Conservation (phyloP, 2,888 invertebrate genomes). For the Eudasyphora cyanicolor region DNA sequence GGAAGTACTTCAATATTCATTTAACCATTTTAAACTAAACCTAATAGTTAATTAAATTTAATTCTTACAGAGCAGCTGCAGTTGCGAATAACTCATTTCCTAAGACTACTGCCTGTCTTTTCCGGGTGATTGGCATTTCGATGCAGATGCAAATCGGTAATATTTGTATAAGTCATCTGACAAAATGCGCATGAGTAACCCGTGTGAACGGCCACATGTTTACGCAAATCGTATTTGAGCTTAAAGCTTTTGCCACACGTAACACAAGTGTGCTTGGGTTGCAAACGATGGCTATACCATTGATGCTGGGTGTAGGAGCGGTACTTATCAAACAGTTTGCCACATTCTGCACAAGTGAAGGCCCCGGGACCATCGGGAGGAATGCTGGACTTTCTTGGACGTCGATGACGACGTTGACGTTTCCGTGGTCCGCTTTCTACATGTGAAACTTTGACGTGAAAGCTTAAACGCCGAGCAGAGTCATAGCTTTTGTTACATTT, state of each 20-base stretch:
- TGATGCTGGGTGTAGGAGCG: not conserved
- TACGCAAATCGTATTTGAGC: not conserved
- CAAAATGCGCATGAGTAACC: not conserved
- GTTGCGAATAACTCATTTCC: no score
- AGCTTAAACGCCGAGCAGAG: not conserved
- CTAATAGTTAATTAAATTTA: no score
- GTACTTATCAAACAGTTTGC: not conserved
- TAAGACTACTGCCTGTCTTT: no score
- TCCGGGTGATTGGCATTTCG: not conserved
- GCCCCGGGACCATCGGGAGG: constrained; percentile 46
- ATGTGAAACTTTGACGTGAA: not conserved
- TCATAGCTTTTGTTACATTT: not conserved
- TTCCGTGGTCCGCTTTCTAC: not conserved
- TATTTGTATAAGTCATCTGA: not conserved
- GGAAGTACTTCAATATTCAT: no score
- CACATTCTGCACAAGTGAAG: constrained; percentile 66
- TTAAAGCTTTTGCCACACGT: not conserved
- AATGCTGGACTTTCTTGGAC: not conserved
- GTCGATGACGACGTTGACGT: not conserved
- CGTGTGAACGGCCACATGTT: not conserved
- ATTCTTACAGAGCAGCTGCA: no score
- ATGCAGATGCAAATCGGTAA: not conserved
- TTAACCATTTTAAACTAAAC: no score
- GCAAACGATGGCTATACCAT: not conserved
- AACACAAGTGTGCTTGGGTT: not conserved